Evolutionary conservation across 2,888 invertebrate genomes (phyloP).

Genomic region (Palloptera scutellata): DNA sequence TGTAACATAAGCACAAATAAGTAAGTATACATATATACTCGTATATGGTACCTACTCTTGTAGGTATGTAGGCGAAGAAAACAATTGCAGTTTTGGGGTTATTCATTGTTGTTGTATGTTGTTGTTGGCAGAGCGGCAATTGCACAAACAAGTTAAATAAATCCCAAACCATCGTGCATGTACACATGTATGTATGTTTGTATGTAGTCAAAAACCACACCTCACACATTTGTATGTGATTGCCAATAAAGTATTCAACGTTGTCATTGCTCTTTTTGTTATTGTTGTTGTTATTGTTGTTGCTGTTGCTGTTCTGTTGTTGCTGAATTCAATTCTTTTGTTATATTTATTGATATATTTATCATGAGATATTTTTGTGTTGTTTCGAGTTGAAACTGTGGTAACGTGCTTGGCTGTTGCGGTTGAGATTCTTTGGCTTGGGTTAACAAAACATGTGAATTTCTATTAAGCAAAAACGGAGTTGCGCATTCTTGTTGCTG

Average conservation of each 20-base stretch:
- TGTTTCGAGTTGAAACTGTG: background rate
- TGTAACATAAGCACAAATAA: background rate
- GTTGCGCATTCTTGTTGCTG: background rate
- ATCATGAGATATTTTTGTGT: slow-evolving; percentile 2
- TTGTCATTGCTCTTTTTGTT: background rate
- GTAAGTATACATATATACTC: background rate
- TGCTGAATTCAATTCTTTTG: slow-evolving; percentile 3
- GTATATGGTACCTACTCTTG: too few relatives aligned
- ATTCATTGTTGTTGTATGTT: background rate
- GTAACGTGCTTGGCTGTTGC: background rate
- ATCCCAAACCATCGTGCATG: background rate
- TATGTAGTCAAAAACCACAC: background rate
- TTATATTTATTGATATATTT: slow-evolving; percentile 1
- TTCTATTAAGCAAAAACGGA: background rate
- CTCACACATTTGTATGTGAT: background rate
- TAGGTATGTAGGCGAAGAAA: too few relatives aligned
- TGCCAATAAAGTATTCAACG: background rate
- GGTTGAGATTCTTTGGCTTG: background rate
- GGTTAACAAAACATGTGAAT: slow-evolving; percentile 7
- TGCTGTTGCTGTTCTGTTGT: background rate
- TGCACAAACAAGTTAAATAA: background rate
- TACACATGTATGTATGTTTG: background rate
- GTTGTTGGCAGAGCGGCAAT: background rate
- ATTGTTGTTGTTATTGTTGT: background rate
- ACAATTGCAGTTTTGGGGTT: background rate